Evolutionary conservation across 2,797 vertebrate genomes (phyloP).

Genomic region (Ceryle rudis): DNA sequence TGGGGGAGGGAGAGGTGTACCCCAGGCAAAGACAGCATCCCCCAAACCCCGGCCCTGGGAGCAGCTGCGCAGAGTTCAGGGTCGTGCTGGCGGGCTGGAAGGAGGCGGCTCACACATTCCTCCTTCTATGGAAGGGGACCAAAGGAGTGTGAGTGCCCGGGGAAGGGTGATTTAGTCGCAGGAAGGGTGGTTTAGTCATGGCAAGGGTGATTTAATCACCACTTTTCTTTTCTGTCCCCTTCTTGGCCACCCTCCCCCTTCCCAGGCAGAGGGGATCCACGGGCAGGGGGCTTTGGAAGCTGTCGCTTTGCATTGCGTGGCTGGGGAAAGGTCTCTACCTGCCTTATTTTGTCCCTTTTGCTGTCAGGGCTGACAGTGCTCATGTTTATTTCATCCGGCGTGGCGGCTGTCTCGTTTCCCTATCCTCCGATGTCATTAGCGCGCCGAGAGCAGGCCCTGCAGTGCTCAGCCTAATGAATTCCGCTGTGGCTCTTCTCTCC

Average conservation of each 20-base stretch:
- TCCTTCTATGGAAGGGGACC: conserved; percentile 24
- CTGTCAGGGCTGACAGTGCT: conserved; percentile 88
- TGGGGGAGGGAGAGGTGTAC: not conserved
- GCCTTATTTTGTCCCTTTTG: conserved; percentile 81
- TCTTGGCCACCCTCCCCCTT: not conserved
- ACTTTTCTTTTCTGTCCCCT: not conserved
- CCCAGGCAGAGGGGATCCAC: not conserved
- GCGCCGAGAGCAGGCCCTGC: conserved; percentile 87
- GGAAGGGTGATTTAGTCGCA: conserved; percentile 8
- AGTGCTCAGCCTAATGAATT: conserved; percentile 94
- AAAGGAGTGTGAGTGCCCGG: not conserved
- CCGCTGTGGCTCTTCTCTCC: conserved; percentile 87
- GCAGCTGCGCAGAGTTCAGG: fast-evolving
- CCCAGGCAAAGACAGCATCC: not conserved
- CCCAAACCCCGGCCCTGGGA: not conserved
- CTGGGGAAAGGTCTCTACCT: conserved; percentile 82
- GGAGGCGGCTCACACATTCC: not conserved
- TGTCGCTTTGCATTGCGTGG: conserved; percentile 76
- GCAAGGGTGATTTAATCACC: conserved; percentile 22
- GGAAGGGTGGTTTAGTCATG: conserved; percentile 15
- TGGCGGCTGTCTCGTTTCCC: conserved; percentile 90
- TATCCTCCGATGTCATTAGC: conserved; percentile 96
- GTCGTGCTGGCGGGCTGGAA: fast-evolving
- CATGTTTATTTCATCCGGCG: conserved; percentile 97
- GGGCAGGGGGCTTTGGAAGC: conserved; percentile 62